Base-by-base conservation (phyloP, 2,888 invertebrate genomes). In the Melieria crassipennis region DNA sequence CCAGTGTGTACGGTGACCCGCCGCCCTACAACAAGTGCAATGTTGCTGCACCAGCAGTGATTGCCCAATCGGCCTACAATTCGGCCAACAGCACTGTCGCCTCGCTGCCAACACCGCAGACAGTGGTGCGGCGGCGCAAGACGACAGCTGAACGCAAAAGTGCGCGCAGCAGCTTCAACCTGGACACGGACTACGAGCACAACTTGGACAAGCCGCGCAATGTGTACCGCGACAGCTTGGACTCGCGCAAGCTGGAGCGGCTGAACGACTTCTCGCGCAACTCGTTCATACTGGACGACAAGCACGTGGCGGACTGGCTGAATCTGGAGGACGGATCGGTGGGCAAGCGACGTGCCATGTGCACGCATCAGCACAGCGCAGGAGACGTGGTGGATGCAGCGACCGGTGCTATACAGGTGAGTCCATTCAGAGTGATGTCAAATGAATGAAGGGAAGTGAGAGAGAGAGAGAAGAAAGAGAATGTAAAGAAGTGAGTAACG, bases 211-310 rank as follows among this genome's bases (percentile, higher is more conserved):
- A 80, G 65, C 80, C 78, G 9, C 85, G 86, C 67, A 87, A 87
- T 76, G 80, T 87, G 5, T 87, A 85, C 73, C 83, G 87, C 9
- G 85, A 86, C 72, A 87, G 87, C 75, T 81, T 87, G 68, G 86
- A 86, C 65, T 85, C 84, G 65, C 81, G 84, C 42, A 87, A 84
- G 52, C 76, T 87, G 45, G 82, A 84, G 55, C 75, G 83, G 43
- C 72, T 87, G 42, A 87, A 86, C 76, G 81, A 85, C 42, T 78
- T 84, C 13, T 83, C 84, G 52, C 81, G 86, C 7, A 83, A 84
- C 70, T 86, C 87, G 10, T 84, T 81, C 63, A 79, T 80, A 16
- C 30, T 30, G 30, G 78, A 79, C 68, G 83, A 84, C 57, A 81
- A 81, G 72, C 78, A 81, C 42, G 74, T 83, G 48, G 78, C 81